These are phyloP conservation scores for Phycodurus eques DNA, from an alignment of 2,113 vertebrate species.

Conservation along the genomic window DNA sequence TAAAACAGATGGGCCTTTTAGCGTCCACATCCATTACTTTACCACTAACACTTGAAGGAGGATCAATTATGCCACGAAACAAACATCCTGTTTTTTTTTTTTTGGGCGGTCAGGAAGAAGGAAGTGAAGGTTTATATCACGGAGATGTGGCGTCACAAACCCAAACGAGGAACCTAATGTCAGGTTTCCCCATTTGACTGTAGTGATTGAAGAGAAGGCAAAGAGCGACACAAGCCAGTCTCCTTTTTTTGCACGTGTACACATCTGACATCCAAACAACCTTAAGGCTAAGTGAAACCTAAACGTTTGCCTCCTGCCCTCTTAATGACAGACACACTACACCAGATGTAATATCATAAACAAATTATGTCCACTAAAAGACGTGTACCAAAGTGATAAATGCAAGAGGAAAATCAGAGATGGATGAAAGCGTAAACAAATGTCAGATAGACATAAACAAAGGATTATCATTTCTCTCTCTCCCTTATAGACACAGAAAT, in stretches of 20 bases:
- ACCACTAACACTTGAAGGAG: slow-evolving; percentile 72
- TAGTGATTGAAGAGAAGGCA: slow-evolving; percentile 39
- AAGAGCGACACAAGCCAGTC: slow-evolving; percentile 23
- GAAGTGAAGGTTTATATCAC: slow-evolving; percentile 68
- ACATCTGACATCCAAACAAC: slow-evolving; percentile 43
- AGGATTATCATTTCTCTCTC: background rate
- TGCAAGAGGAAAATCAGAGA: slow-evolving; percentile 33
- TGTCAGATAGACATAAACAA: slow-evolving; percentile 25
- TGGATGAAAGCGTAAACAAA: slow-evolving; percentile 31
- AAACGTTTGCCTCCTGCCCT: slow-evolving; percentile 20
- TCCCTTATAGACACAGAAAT: slow-evolving; percentile 1
- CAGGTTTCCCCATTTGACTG: slow-evolving; percentile 71
- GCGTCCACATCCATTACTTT: slow-evolving; percentile 61
- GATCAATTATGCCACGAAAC: slow-evolving; percentile 73
- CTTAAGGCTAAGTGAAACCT: slow-evolving; percentile 30
- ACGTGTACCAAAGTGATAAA: slow-evolving; percentile 34
- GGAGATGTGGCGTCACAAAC: slow-evolving; percentile 39
- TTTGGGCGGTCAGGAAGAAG: slow-evolving; percentile 57
- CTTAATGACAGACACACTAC: slow-evolving; percentile 18
- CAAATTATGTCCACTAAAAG: slow-evolving; percentile 6
- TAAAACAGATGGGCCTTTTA: slow-evolving; percentile 69
- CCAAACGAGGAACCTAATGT: slow-evolving; percentile 69
- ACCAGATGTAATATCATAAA: slow-evolving; percentile 49
- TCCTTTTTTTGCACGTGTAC: slow-evolving; percentile 9
- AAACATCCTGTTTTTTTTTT: slow-evolving; percentile 74